A percentile compares a stretch with the other conserved stretches of the same genome.
phyloP scores from a whole-genome alignment of 2,797 vertebrate genomes.

The Pangasius mekongensis region DNA sequence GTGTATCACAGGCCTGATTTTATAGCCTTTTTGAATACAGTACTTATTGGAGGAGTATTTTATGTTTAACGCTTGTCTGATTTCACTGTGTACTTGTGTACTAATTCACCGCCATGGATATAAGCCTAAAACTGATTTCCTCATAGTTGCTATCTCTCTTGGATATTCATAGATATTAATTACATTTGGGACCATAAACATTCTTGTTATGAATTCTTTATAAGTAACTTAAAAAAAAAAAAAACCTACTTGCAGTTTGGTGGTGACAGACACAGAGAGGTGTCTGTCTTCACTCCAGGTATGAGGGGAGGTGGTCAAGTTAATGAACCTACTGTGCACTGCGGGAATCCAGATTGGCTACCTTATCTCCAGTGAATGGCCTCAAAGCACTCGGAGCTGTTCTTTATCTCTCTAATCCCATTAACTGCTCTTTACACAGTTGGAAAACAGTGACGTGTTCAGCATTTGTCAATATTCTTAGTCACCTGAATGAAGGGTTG shows the following conservation, averaged over 20 bases:
- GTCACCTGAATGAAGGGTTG: neutral
- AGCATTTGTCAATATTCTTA: conserved; percentile 20
- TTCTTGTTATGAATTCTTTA: neutral
- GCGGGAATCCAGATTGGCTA: neutral
- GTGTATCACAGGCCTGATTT: neutral
- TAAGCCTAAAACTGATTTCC: neutral
- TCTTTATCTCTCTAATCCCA: conserved; percentile 36
- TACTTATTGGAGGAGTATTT: neutral
- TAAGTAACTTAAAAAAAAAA: neutral
- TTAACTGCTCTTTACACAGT: conserved; percentile 23
- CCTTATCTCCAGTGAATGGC: conserved; percentile 37
- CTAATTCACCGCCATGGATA: neutral
- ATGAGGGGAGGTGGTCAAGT: conserved; percentile 26
- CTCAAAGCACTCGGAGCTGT: conserved; percentile 22
- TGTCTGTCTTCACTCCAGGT: conserved; percentile 7
- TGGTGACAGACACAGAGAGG: neutral
- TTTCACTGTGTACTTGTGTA: neutral
- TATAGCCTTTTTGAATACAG: neutral
- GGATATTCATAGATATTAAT: neutral
- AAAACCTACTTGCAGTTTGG: neutral
- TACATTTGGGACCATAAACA: neutral
- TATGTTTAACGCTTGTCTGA: neutral
- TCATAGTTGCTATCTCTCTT: neutral
- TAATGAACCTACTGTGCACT: conserved; percentile 3
- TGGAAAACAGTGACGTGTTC: conserved; percentile 16